Percentiles rank a stretch among this genome's conserved stretches.
Conservation (phyloP, 2,797 vertebrate genomes). For the Clarias laeviceps region DNA sequence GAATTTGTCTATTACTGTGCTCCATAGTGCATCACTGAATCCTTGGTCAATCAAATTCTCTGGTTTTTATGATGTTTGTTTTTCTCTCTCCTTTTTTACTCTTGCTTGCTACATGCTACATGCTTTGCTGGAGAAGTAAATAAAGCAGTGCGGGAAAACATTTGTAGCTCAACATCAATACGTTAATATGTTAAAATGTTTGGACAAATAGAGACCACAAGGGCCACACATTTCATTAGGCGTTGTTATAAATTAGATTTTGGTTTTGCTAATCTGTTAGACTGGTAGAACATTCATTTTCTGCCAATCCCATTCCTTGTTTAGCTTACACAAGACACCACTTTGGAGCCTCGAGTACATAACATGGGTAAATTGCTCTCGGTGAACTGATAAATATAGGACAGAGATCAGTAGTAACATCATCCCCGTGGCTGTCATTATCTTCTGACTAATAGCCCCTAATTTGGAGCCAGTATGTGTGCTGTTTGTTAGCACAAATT, state of each 20-base stretch:
- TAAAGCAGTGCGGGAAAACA: constrained; percentile 23
- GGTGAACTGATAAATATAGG: constrained; percentile 35
- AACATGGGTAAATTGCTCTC: constrained; percentile 33
- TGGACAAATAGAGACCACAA: neutral
- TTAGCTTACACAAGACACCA: constrained; percentile 17
- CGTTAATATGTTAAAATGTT: constrained; percentile 12
- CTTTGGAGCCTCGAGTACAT: constrained; percentile 14
- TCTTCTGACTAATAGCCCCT: constrained; percentile 26
- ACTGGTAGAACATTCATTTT: constrained; percentile 73
- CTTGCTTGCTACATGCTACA: neutral
- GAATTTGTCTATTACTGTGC: neutral
- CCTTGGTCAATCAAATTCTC: neutral
- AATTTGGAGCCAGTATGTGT: constrained; percentile 29
- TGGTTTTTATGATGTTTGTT: neutral
- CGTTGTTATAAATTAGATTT: constrained; percentile 31
- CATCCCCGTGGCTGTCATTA: constrained; percentile 25
- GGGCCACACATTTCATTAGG: constrained; percentile 53
- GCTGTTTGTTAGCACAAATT: constrained; percentile 11
- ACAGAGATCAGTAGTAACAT: constrained; percentile 29
- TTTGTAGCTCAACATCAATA: constrained; percentile 48
- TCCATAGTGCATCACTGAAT: neutral
- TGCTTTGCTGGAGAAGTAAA: neutral
- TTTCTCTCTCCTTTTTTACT: neutral
- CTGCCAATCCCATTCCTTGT: constrained; percentile 73
- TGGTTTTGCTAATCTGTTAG: constrained; percentile 63